A percentile compares a stretch with the other conserved stretches of the same genome.
phyloP scores from a whole-genome alignment of 2,113 vertebrate genomes.

The Oostethus manadensis region DNA sequence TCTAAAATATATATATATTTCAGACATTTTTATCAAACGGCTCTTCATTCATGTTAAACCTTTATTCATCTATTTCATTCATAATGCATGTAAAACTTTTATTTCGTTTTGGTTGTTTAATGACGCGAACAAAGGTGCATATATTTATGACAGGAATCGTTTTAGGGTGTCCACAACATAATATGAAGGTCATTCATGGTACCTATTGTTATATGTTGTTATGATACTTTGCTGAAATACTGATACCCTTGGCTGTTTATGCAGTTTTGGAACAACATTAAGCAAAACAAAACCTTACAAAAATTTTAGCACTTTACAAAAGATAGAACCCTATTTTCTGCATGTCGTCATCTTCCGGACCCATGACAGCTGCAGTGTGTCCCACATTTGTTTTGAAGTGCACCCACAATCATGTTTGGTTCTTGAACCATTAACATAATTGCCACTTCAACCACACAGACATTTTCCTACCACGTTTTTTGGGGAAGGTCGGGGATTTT shows the following conservation, averaged over 20 bases:
- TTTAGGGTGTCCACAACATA: not conserved
- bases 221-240: not conserved
- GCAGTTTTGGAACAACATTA: too few species aligned
- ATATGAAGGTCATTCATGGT: not conserved
- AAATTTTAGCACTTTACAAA: not conserved
- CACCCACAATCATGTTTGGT: conserved; percentile 25
- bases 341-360: conserved; percentile 11
- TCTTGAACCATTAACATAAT: conserved; percentile 16
- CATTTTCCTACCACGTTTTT: conserved; percentile 4
- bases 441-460: conserved; percentile 28
- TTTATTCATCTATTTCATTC: too few species aligned
- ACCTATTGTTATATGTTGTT: not conserved
- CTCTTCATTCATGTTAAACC: too few species aligned
- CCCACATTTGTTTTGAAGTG: conserved; percentile 38
- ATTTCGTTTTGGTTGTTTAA: too few species aligned
- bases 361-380: conserved; percentile 27
- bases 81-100: too few species aligned
- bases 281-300: too few species aligned
- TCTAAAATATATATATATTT: too few species aligned
- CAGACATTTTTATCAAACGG: too few species aligned
- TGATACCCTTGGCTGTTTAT: not conserved
- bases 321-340: conserved; percentile 14
- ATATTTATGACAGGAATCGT: not conserved
- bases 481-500: conserved; percentile 32
- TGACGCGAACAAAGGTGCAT: too few species aligned